These are phyloP conservation scores for Agrotis ipsilon DNA, from an alignment of 2,888 invertebrate genomes.

Conservation along the genomic window DNA sequence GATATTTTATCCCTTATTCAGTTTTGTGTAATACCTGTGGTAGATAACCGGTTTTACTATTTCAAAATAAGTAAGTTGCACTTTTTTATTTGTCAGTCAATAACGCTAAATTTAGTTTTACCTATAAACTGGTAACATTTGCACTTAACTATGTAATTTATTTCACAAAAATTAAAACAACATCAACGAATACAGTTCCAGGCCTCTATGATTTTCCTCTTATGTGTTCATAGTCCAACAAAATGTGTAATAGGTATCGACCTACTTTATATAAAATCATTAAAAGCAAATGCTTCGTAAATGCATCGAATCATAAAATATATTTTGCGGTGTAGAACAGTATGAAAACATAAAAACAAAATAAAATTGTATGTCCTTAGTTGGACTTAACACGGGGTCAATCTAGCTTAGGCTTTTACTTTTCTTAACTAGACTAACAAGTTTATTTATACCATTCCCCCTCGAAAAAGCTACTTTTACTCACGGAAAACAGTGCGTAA, in stretches of 20 bases:
- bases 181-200: neutral
- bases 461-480: too few species aligned
- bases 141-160: neutral
- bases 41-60: neutral
- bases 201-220: conserved; percentile 42
- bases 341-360: neutral
- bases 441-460: too few species aligned
- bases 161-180: neutral
- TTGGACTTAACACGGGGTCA: neutral
- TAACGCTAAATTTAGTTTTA: neutral
- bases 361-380: neutral
- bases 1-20: neutral
- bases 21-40: neutral
- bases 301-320: neutral
- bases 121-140: neutral
- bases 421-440: neutral
- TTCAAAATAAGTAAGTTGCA: neutral
- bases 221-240: conserved; percentile 20
- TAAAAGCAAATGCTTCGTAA: neutral
- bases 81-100: neutral
- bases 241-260: conserved; percentile 13
- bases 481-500: too few species aligned
- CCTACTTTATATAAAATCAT: conserved; percentile 8
- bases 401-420: neutral
- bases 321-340: neutral